A percentile compares a stretch with the other conserved stretches of the same genome.
These are phyloP conservation scores for Drosophila rellima DNA, from an alignment of 2,888 invertebrate species.

Conservation along the genomic window DNA sequence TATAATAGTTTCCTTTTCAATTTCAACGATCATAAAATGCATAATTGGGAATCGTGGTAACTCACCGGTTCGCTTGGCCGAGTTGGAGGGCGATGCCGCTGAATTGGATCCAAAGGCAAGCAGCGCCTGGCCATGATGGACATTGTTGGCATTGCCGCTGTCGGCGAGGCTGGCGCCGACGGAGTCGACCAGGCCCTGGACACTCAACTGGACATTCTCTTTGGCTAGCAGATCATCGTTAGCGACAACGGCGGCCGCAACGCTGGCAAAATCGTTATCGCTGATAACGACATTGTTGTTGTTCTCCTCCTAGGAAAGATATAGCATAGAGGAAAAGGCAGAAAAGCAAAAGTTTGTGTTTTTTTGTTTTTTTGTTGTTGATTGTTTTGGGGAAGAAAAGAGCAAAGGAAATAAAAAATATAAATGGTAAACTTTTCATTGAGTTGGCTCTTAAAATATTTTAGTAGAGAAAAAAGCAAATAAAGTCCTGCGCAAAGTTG, in stretches of 20 bases:
- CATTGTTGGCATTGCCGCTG: conserved; percentile 42
- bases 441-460: background rate
- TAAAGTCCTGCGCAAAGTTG: conserved; percentile 39
- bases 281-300: conserved; percentile 74
- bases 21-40: too few relatives aligned
- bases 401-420: conserved; percentile 53
- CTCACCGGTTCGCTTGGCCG: conserved; percentile 45
- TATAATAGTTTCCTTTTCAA: too few relatives aligned
- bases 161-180: conserved; percentile 68
- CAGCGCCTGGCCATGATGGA: conserved; percentile 42
- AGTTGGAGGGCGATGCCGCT: conserved; percentile 45
- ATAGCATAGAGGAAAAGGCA: conserved; percentile 55
- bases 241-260: conserved; percentile 69
- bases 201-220: conserved; percentile 74
- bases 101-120: conserved; percentile 65
- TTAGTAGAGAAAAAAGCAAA: conserved; percentile 13
- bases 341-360: conserved; percentile 43
- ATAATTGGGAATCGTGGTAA: too few relatives aligned
- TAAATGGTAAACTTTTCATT: conserved; percentile 63
- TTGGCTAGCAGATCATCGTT: conserved; percentile 77
- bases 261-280: conserved; percentile 71
- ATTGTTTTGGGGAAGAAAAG: conserved; percentile 84
- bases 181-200: conserved; percentile 67
- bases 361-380: conserved; percentile 45
- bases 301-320: conserved; percentile 86